Evolutionary conservation across 2,113 vertebrate species (phyloP), one percentile per base, ranked within the genome.

Genomic region (Muntiacus reevesi): DNA sequence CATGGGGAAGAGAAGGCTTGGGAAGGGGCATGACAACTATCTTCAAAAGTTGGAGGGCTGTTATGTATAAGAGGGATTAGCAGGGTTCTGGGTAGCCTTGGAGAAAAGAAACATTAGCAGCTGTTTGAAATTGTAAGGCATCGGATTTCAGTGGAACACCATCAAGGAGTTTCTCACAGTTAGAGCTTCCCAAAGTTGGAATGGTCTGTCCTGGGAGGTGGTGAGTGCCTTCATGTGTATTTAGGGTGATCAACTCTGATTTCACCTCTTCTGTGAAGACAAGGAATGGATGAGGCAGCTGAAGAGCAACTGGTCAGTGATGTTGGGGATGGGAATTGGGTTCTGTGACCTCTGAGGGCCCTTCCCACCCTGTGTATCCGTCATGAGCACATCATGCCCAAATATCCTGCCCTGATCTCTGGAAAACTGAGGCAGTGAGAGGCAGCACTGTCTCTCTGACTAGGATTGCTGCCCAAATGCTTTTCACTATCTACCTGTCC

Each of bases 21-120:
- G 59, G 55, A 64, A 89, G 74, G 50, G 47, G 7, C 84, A 47
- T 28, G n/a, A 74, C 92, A 89, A 74, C 81, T 36, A 36, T 90
- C 85, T 91, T 78, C 60, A 96, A 16, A 92, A 87, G 89, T 59
- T 91, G 57, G 74, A 97, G 92, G 85, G 52, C 54, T 91, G 95
- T 84, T 96, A 81, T 93, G 30, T 89, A 64, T 16, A 85, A 84
- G 57, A 64, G 62, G 57, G 96, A 97, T 98, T 97, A 98, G 52
- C 97, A 95, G 96, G 83, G 79, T 91, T 89, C 96, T 95, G 74
- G 82, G 97, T 97, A 97, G 94, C 96, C 96, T 97, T 93, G 97
- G 97, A 98, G 97, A 98, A 97, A 87, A 97, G 98, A 98, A 98
- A 98, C 95, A 97, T 87, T 96, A 93, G 91, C 98, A 98, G 97